Evolutionary conservation across 2,113 vertebrate species (phyloP).

Genomic region (Malurus melanocephalus): DNA sequence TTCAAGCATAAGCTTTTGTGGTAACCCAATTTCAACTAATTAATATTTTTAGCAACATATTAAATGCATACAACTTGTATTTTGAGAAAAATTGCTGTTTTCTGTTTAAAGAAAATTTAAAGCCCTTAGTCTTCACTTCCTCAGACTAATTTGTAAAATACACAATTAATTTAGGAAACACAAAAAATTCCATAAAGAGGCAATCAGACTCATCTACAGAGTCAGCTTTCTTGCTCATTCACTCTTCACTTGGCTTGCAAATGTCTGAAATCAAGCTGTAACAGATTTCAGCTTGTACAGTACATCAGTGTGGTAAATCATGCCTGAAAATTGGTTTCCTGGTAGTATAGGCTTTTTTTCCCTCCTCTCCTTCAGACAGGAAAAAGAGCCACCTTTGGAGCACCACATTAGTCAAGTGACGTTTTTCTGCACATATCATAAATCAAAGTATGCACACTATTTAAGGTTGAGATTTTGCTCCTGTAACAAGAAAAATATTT

Average conservation of each 20-base stretch:
- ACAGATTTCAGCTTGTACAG: background rate
- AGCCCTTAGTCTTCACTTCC: background rate
- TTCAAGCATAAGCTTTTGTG: background rate
- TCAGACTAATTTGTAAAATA: background rate
- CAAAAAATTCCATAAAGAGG: background rate
- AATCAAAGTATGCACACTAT: background rate
- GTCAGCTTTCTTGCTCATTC: background rate
- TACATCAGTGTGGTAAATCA: background rate
- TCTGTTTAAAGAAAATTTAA: background rate
- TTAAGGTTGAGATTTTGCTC: background rate
- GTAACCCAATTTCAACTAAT: background rate
- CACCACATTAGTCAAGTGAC: background rate
- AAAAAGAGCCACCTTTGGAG: background rate
- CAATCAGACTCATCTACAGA: background rate
- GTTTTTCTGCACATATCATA: background rate
- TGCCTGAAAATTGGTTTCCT: background rate
- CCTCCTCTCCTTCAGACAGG: background rate
- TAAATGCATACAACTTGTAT: background rate
- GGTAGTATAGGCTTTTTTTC: rapidly evolving
- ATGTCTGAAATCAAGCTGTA: background rate
- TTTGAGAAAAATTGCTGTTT: constrained; percentile 5
- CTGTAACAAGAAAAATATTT: background rate
- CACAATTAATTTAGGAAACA: background rate
- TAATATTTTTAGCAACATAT: background rate
- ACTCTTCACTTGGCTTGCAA: background rate